phyloP scores from a whole-genome alignment of 2,888 invertebrate genomes.

The Hypsopygia costalis region DNA sequence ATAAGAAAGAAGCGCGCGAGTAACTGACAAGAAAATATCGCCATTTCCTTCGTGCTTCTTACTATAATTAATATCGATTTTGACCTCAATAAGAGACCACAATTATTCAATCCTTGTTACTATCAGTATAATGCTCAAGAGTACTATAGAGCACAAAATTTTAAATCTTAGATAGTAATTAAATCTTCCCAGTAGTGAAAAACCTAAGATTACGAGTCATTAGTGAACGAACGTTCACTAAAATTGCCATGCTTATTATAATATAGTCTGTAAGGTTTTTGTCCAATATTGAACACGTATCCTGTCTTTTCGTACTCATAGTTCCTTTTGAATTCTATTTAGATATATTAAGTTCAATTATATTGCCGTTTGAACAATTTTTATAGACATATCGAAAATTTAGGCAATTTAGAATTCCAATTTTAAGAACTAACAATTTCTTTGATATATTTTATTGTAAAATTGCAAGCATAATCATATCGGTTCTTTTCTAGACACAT shows the following conservation, averaged over 20 bases:
- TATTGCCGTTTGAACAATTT: not conserved
- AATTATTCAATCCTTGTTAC: too few species aligned
- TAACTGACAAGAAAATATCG: too few species aligned
- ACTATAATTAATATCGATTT: too few species aligned
- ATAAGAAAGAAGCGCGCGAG: too few species aligned
- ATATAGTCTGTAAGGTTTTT: constrained; percentile 23
- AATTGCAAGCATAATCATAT: too few species aligned
- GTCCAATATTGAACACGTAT: constrained; percentile 6
- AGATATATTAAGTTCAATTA: not conserved
- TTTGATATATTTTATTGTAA: too few species aligned
- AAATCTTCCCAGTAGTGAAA: constrained; percentile 18
- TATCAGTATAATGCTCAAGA: too few species aligned
- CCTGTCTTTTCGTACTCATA: constrained; percentile 7
- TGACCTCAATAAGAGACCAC: too few species aligned
- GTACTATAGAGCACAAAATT: constrained; percentile 13
- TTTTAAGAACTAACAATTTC: too few species aligned
- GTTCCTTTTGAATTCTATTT: constrained; percentile 9
- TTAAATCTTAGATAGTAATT: constrained; percentile 23
- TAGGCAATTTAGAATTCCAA: too few species aligned
- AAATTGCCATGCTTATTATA: constrained; percentile 27
- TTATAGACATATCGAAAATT: not conserved
- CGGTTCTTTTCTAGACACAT: too few species aligned
- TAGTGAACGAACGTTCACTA: constrained; percentile 22
- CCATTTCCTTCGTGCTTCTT: too few species aligned
- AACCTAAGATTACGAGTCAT: constrained; percentile 23